Evolutionary conservation across 2,888 invertebrate genomes (phyloP), one percentile per base, ranked within the genome.

Genomic region (Platycnemis pennipes): DNA sequence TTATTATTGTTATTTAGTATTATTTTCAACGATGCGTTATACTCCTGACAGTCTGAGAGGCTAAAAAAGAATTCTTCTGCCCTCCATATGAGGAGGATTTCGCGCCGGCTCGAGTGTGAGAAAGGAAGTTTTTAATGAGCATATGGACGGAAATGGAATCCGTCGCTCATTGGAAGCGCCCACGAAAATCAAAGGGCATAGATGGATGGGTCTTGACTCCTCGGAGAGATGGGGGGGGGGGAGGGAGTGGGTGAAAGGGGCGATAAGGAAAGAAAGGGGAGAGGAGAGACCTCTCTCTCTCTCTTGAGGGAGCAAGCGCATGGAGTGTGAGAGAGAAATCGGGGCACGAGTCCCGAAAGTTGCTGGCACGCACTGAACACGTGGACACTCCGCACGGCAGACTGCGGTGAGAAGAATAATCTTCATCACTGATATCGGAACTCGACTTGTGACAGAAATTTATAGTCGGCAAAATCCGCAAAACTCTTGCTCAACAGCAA

Each of bases 301-400:
- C 88, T 8, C 37, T 37, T 11, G 45, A 22, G 13, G 26, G 44
- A 56, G 22, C 16, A n/a, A 77, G 31, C 77, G 77, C n/a, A 77
- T 37, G 31, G 77, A 77, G 37, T 13, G 44, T n/a, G 42, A 22
- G 89, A 91, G 91, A 69, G 91, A 91, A 91, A 91, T 69, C 91
- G 91, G 91, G 63, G 26, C 91, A 42, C 42, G 42, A 26, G 44
- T 5, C 42, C 89, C 56, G 37, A 56, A 89, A 56, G 63, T 63
- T 2, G 44, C 63, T n/a, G 13, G 11, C 91, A 91, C 91, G 91
- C 63, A 16, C 44, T n/a, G n/a, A 63, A 22, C 91, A 91, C 91
- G 91, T 91, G 91, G 44, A 56, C 91, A 91, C 63, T 37, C 26
- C 42, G 13, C 31, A 31, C 26, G n/a, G 11, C 11, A 63, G 37